Conservation (phyloP, 2,113 vertebrate species). For the Gambusia holbrooki region DNA sequence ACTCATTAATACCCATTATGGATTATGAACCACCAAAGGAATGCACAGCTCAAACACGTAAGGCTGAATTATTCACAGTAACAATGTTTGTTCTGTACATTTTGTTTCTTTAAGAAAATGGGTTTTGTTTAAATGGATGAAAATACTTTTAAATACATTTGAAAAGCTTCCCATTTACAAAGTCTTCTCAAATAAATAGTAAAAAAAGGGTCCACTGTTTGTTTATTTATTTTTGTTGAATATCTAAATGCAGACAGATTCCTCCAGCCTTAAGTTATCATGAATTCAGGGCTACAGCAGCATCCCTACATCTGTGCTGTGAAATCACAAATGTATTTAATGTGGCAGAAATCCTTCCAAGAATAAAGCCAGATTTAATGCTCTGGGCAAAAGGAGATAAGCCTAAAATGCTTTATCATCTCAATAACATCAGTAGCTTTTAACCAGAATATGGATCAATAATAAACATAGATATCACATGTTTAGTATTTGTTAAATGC, state of each 20-base stretch:
- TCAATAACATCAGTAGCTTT: not conserved
- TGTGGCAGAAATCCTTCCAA: conserved; percentile 18
- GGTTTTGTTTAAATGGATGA: too few relatives aligned
- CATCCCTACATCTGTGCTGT: conserved; percentile 24
- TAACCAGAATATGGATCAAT: not conserved
- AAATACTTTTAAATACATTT: not conserved
- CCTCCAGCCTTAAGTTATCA: not conserved
- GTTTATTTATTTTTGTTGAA: not conserved
- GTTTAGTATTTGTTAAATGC: conserved; percentile 4
- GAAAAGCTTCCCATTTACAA: not conserved
- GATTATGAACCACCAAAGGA: too few relatives aligned
- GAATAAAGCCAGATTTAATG: conserved; percentile 1
- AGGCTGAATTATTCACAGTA: too few relatives aligned
- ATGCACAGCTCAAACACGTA: too few relatives aligned
- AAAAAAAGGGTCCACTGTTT: not conserved
- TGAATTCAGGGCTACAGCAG: not conserved
- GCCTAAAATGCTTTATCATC: conserved; percentile 5
- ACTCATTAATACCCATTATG: too few relatives aligned
- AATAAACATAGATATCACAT: not conserved
- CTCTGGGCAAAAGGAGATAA: conserved; percentile 6
- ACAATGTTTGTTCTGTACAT: too few relatives aligned
- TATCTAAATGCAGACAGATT: not conserved
- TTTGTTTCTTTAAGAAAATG: too few relatives aligned
- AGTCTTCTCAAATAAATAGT: not conserved
- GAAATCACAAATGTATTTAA: conserved; percentile 18